Percentiles rank a stretch among this genome's conserved stretches.
phyloP scores from a whole-genome alignment of 2,888 invertebrate genomes.

The Stegophylla sp. region DNA sequence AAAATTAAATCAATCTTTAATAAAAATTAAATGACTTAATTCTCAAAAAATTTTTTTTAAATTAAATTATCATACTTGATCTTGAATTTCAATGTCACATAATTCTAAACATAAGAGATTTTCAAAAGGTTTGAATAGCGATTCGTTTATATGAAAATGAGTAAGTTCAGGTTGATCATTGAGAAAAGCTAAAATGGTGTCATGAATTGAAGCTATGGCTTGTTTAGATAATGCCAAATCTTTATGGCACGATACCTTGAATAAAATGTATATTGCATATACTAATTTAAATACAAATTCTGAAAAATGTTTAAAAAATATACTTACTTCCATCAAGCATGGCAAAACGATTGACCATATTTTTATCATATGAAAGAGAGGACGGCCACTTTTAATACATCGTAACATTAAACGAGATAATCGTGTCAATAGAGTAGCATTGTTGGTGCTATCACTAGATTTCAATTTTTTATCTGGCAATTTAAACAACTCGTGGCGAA shows the following conservation, averaged over 20 bases:
- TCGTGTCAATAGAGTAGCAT: slow-evolving; percentile 75
- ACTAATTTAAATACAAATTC: neutral
- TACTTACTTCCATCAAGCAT: slow-evolving; percentile 85
- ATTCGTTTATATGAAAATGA: slow-evolving; percentile 95
- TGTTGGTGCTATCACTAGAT: slow-evolving; percentile 61
- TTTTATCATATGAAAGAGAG: slow-evolving; percentile 88
- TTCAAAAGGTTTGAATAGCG: slow-evolving; percentile 92
- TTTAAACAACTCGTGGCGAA: slow-evolving; percentile 75
- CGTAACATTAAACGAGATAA: slow-evolving; percentile 88
- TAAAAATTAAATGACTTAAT: neutral
- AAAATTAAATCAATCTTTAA: slow-evolving; percentile 21
- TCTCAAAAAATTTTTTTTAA: neutral
- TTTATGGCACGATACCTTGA: slow-evolving; percentile 86
- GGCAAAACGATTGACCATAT: slow-evolving; percentile 91
- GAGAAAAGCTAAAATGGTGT: slow-evolving; percentile 84
- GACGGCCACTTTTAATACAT: slow-evolving; percentile 84
- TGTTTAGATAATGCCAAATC: slow-evolving; percentile 88
- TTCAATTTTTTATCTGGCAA: slow-evolving; percentile 35
- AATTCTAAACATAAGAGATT: slow-evolving; percentile 90
- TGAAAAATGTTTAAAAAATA: slow-evolving; percentile 10
- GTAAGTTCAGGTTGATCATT: slow-evolving; percentile 87
- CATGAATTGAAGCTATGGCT: slow-evolving; percentile 89
- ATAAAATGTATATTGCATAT: slow-evolving; percentile 59
- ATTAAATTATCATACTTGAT: slow-evolving; percentile 67
- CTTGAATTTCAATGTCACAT: slow-evolving; percentile 91